Evolutionary conservation across 2,113 vertebrate genomes (phyloP).

Genomic region (Gobio gobio): DNA sequence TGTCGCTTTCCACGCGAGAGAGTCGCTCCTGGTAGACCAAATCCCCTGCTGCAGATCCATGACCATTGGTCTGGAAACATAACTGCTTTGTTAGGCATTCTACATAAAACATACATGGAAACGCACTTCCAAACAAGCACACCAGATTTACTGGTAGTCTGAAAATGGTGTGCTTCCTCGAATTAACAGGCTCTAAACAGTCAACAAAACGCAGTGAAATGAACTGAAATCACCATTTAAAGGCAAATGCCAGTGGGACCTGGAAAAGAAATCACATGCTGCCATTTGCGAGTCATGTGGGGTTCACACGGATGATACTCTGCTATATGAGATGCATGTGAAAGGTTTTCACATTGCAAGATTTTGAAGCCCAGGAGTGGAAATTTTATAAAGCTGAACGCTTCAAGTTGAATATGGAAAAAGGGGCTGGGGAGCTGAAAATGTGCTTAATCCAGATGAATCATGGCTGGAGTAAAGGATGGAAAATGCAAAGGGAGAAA

Average conservation of each 20-base stretch:
- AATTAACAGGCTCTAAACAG: conserved; percentile 6
- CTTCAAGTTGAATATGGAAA: conserved; percentile 46
- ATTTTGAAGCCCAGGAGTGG: conserved; percentile 46
- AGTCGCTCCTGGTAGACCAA: conserved; percentile 89
- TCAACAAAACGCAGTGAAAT: neutral
- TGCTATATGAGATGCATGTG: conserved; percentile 47
- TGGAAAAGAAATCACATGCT: conserved; percentile 38
- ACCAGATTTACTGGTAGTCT: neutral
- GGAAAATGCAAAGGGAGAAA: conserved; percentile 19
- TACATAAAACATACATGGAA: conserved; percentile 4
- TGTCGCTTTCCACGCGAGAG: conserved; percentile 92
- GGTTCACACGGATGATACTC: conserved; percentile 1
- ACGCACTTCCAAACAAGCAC: neutral
- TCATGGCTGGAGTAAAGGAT: neutral
- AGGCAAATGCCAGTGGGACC: neutral
- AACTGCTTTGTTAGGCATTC: neutral
- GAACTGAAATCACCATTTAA: neutral
- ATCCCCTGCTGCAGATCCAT: conserved; percentile 79
- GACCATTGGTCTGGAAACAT: conserved; percentile 87
- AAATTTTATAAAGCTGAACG: conserved; percentile 58
- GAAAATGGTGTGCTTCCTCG: neutral
- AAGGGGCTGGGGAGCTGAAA: neutral
- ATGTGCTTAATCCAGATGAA: conserved; percentile 19
- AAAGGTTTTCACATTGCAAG: conserved; percentile 56
- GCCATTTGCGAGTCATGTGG: conserved; percentile 21